These are phyloP conservation scores for Ptyas mucosa DNA, from an alignment of 2,113 vertebrate genomes.

Conservation along the genomic window DNA sequence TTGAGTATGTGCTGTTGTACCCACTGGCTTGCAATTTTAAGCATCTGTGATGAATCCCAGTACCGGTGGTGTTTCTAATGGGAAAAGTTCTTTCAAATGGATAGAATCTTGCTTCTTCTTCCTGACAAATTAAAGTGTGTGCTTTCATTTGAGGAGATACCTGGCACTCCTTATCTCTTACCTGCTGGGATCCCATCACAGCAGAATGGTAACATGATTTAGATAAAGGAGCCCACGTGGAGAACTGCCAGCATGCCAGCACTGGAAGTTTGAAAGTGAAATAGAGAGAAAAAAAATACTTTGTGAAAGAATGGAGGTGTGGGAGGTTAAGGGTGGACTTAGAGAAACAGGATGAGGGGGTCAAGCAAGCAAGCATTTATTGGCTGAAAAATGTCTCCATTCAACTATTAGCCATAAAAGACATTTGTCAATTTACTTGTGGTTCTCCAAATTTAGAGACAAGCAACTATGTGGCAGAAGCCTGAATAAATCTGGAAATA, in stretches of 20 bases:
- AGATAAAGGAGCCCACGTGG: background rate
- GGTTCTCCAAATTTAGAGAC: background rate
- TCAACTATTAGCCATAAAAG: background rate
- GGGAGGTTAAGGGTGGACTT: background rate
- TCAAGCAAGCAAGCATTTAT: background rate
- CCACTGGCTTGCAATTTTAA: background rate
- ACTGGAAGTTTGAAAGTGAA: background rate
- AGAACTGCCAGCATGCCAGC: background rate
- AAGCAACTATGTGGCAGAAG: background rate
- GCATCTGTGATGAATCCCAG: background rate
- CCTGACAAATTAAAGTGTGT: background rate
- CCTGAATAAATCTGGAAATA: background rate
- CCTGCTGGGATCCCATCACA: background rate
- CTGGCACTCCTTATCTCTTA: background rate
- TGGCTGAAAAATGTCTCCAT: background rate
- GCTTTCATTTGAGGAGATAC: background rate
- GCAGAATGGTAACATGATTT: background rate
- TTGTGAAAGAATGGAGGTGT: background rate
- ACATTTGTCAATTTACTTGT: background rate
- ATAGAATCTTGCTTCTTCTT: background rate
- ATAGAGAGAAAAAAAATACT: background rate
- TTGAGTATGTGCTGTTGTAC: background rate
- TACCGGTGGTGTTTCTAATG: background rate
- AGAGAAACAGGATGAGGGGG: background rate
- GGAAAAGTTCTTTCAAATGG: background rate